phyloP scores from a whole-genome alignment of 1,140 invertebrate genomes.

The Paraescarpia echinospica region DNA sequence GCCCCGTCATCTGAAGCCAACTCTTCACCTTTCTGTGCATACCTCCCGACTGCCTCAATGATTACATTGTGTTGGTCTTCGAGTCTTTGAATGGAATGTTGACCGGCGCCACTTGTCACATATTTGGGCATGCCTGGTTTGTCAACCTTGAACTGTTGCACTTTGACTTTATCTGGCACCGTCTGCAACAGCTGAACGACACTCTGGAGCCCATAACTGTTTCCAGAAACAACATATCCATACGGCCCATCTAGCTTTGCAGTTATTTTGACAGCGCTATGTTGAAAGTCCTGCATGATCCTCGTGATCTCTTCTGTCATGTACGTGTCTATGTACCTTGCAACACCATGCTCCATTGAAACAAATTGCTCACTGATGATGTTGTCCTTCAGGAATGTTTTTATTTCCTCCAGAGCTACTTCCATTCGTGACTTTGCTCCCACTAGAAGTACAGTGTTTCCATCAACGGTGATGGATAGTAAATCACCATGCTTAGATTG shows the following conservation, averaged over 20 bases:
- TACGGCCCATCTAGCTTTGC: background rate
- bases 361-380: background rate
- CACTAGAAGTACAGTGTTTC: background rate
- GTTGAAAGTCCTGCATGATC: background rate
- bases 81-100: background rate
- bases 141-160: background rate
- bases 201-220: background rate
- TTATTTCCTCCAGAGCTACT: conserved; percentile 8
- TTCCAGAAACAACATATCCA: conserved; percentile 1
- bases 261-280: background rate
- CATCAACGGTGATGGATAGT: background rate
- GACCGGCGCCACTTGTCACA: background rate
- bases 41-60: conserved; percentile 10
- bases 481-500: background rate
- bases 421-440: background rate
- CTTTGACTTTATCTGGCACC: background rate
- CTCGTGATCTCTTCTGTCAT: background rate
- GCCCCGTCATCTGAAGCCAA: too few species aligned
- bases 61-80: background rate
- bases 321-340: background rate
- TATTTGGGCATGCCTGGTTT: conserved; percentile 1
- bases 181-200: background rate
- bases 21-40: background rate
- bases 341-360: background rate
- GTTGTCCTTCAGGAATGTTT: conserved; percentile 6